Evolutionary conservation across 2,113 vertebrate genomes (phyloP).

Genomic region (Mus musculus): GRCm39 chrX:119338001-119338500

Average conservation of each 20-base stretch:
- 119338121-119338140: neutral
- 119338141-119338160: neutral
- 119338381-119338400: neutral
- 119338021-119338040: neutral
- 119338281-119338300: neutral
- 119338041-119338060: neutral
- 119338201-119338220: neutral
- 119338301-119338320: neutral
- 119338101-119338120: too few species aligned
- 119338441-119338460: neutral
- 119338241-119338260: neutral
- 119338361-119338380: neutral
- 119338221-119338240: neutral
- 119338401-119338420: neutral
- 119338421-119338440: neutral
- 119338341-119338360: neutral
- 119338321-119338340: neutral
- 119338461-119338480: neutral
- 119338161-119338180: neutral
- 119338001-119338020: neutral
- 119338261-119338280: neutral
- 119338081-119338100: neutral
- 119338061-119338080: neutral
- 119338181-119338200: neutral
- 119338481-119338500: neutral